phyloP scores from a whole-genome alignment of 2,888 invertebrate species.

The Cotesia congregata region DNA sequence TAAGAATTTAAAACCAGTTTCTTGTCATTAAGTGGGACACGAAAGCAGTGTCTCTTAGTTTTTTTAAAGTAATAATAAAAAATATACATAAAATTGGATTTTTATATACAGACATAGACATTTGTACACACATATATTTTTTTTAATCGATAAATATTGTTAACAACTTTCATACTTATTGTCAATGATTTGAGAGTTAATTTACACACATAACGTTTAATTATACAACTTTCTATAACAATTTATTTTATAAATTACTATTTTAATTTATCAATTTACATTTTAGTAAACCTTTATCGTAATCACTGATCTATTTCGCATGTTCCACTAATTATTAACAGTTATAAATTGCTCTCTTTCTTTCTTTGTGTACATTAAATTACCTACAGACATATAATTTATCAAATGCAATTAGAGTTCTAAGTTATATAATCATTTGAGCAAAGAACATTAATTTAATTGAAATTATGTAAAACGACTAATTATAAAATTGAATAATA shows the following conservation, averaged over 20 bases:
- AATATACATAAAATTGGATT: neutral
- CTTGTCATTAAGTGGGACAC: constrained; percentile 52
- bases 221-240: neutral
- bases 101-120: neutral
- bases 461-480: too few relatives aligned
- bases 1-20: constrained; percentile 51
- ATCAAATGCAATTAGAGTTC: too few relatives aligned
- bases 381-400: too few relatives aligned
- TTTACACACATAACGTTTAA: constrained; percentile 1
- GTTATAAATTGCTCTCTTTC: neutral
- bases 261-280: constrained; percentile 8
- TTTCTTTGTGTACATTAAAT: neutral
- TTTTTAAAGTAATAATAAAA: neutral
- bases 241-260: neutral
- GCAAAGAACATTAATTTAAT: too few relatives aligned
- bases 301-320: constrained; percentile 35
- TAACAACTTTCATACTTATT: neutral
- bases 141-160: constrained; percentile 17
- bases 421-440: too few relatives aligned
- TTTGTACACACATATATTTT: neutral
- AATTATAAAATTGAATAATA: too few relatives aligned
- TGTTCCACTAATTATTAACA: constrained; percentile 22
- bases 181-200: constrained; percentile 1
- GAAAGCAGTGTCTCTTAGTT: constrained; percentile 37
- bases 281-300: constrained; percentile 17